Conservation (phyloP, 1,140 invertebrate species). For the Trachymyrmex septentrionalis region DNA sequence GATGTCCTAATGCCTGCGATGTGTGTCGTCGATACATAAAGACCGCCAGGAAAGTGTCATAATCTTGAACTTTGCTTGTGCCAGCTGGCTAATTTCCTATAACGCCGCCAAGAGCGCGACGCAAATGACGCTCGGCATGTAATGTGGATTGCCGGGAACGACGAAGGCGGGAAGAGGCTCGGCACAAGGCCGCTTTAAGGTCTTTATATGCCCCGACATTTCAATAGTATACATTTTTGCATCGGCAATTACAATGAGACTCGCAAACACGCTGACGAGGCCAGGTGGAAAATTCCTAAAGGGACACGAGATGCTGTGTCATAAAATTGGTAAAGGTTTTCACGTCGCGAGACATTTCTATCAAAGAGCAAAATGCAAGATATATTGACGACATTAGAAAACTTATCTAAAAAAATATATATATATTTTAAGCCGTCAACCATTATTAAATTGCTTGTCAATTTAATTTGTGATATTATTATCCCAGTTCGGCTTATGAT, state of each 20-base stretch:
- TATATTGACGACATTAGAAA: neutral
- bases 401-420: too few relatives aligned
- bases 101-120: slow-evolving; percentile 21
- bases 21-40: slow-evolving; percentile 28
- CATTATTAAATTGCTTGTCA: too few relatives aligned
- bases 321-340: slow-evolving; percentile 7
- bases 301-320: neutral
- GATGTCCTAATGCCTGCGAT: slow-evolving; percentile 48
- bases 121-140: slow-evolving; percentile 63
- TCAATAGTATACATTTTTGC: slow-evolving; percentile 28
- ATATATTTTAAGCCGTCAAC: too few relatives aligned
- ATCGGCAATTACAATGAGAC: slow-evolving; percentile 24
- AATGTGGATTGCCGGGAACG: slow-evolving; percentile 51
- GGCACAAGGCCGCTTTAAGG: slow-evolving; percentile 46
- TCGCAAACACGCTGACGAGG: neutral
- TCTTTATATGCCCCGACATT: slow-evolving; percentile 12
- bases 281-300: slow-evolving; percentile 6
- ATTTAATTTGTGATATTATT: too few relatives aligned
- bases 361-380: neutral
- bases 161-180: slow-evolving; percentile 60
- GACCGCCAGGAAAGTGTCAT: slow-evolving; percentile 69
- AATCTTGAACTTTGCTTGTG: slow-evolving; percentile 75
- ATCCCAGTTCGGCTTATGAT: too few relatives aligned
- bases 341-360: neutral
- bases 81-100: slow-evolving; percentile 78